These are phyloP conservation scores for Clytia hemisphaerica DNA, from an alignment of 30 jellyfish, hydroid and myxozoan genomes.

Conservation along the genomic window DNA sequence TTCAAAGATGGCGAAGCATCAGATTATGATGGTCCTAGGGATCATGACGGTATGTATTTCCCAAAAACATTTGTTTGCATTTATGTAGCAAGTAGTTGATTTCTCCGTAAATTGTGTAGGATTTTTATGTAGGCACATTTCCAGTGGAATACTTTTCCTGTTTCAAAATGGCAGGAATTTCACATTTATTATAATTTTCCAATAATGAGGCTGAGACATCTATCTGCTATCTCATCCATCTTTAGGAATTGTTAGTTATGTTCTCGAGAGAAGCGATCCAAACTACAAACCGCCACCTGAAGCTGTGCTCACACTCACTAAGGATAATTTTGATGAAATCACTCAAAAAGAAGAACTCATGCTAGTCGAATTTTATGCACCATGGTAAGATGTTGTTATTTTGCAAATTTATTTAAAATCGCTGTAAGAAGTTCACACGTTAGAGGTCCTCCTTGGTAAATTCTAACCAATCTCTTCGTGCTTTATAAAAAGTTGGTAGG, in stretches of 20 bases:
- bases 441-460: no score
- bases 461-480: no score
- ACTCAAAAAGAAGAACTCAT: slow-evolving; percentile 76
- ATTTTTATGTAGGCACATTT: no score
- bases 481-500: no score
- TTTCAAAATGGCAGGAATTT: no score
- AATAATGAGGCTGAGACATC: neutral
- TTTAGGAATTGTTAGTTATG: slow-evolving; percentile 71
- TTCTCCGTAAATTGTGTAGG: no score
- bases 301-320: slow-evolving; percentile 70
- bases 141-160: no score
- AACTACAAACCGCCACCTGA: slow-evolving; percentile 93
- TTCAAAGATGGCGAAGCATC: slow-evolving; percentile 70
- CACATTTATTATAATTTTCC: neutral
- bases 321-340: slow-evolving; percentile 70
- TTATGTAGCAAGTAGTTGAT: no score
- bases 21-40: slow-evolving; percentile 95
- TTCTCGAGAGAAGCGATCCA: slow-evolving; percentile 92
- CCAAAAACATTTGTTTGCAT: no score
- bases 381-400: slow-evolving; percentile 55
- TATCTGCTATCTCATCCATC: neutral
- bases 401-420: no score
- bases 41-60: slow-evolving; percentile 51
- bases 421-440: no score
- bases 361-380: slow-evolving; percentile 98